phyloP scores from a whole-genome alignment of 1,140 invertebrate genomes.

The Philopotamus ludificatus region DNA sequence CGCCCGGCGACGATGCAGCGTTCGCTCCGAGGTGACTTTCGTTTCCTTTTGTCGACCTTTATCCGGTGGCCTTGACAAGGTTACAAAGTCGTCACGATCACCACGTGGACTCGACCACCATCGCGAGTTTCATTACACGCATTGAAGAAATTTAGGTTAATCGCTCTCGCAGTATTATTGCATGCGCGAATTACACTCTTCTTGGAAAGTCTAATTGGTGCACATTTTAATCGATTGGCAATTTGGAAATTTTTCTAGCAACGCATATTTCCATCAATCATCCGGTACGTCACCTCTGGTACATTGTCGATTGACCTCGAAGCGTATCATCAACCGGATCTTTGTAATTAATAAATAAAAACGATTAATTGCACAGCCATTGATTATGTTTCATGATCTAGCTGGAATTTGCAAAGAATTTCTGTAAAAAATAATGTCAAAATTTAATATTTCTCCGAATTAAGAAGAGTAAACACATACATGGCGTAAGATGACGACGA shows the following conservation, averaged over 20 bases:
- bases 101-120: constrained; percentile 6
- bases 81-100: background rate
- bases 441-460: too few relatives aligned
- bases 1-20: background rate
- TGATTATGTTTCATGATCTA: too few relatives aligned
- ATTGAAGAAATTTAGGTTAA: too few relatives aligned
- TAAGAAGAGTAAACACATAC: too few relatives aligned
- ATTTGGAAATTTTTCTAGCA: too few relatives aligned
- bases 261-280: constrained; percentile 26
- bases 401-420: too few relatives aligned
- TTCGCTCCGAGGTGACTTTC: constrained; percentile 3
- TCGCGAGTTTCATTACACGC: background rate
- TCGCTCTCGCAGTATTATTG: background rate
- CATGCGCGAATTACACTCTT: background rate
- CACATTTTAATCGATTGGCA: too few relatives aligned
- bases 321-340: constrained; percentile 20
- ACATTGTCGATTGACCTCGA: constrained; percentile 17
- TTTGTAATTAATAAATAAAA: constrained; percentile 11
- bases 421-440: too few relatives aligned
- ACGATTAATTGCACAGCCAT: too few relatives aligned
- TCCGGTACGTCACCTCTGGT: constrained; percentile 11
- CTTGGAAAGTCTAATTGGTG: too few relatives aligned
- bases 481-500: too few relatives aligned
- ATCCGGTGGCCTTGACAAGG: constrained; percentile 1
- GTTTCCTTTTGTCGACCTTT: constrained; percentile 21